Evolutionary conservation across 2,888 invertebrate species (phyloP), one percentile per base, ranked within the genome.

Genomic region (Elegia similella): DNA sequence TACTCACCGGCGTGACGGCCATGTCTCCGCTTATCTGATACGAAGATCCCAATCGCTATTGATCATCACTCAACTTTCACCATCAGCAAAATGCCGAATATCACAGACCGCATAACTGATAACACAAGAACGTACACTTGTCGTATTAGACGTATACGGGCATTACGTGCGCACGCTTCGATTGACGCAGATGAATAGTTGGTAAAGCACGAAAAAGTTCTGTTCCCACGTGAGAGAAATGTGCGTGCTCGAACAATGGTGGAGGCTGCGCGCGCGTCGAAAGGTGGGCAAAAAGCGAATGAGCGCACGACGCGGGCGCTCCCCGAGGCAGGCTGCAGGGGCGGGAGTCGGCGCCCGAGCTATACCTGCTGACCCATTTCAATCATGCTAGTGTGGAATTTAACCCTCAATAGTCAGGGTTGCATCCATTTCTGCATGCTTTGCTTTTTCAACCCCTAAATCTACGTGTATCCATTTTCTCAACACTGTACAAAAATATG

Each of bases 281-380:
- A 89, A 91, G 90, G 90, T 84, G 82, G 82, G 87, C 89, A 91
- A 91, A 91, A 90, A 90, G 86, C 81, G 88, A 89, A 88, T 88
- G 88, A 86, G 81, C 81, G 78, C 76, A 70, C 62, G 58, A 62
- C 68, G 62, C 59, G 61, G 63, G 61, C 61, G 61, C 59, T 53
- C 69, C 66, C 52, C 63, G 61, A 55, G 63, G 59, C 61, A 61
- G 62, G 58, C 23, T 23, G 23, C 32, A 43, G 34, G 32, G 54
- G 30, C 53, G 53, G 53, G 63, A 59, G 59, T 59, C 53, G 59
- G 58, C 58, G 62, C 53, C 64, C 66, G 34, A 63, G 65, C 70
- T 78, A 64, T 88, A 88, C 89, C 90, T 88, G 88, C 86, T 86
- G 79, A 84, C 89, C 89, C 85, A 88, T 88, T 86, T 88, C 78